phyloP scores from a whole-genome alignment of 2,888 invertebrate genomes.

The Zele albiditarsus region DNA sequence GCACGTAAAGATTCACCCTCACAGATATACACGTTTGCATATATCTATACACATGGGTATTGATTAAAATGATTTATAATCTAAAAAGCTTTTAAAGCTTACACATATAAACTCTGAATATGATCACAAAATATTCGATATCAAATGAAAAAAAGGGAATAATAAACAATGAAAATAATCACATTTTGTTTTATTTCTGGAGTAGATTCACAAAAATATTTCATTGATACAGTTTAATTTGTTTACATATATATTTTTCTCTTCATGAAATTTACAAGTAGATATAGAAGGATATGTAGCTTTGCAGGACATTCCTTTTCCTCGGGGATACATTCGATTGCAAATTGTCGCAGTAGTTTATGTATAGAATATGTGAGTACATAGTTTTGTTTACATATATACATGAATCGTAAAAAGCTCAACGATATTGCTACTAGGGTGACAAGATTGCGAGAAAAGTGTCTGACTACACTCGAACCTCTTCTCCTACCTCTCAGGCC shows the following conservation, averaged over 20 bases:
- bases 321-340: not conserved
- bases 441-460: conserved; percentile 6
- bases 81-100: conserved; percentile 4
- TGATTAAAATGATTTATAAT: conserved; percentile 7
- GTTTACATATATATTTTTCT: not conserved
- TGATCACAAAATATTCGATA: not conserved
- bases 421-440: not conserved
- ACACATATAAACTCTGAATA: not conserved
- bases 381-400: not conserved
- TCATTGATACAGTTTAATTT: not conserved
- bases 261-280: not conserved
- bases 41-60: conserved; percentile 17
- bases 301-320: not conserved
- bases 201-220: not conserved
- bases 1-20: conserved; percentile 21
- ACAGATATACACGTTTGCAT: not conserved
- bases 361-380: not conserved
- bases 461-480: conserved; percentile 1
- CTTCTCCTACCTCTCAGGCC: not conserved
- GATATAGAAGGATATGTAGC: not conserved
- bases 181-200: not conserved
- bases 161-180: not conserved
- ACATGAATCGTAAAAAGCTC: not conserved
- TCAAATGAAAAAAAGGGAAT: not conserved
- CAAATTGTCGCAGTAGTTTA: not conserved